Percentiles rank a stretch among this genome's conserved stretches.
Evolutionary conservation across 2,888 invertebrate species (phyloP).

Genomic region (Sminthurides aquaticus): DNA sequence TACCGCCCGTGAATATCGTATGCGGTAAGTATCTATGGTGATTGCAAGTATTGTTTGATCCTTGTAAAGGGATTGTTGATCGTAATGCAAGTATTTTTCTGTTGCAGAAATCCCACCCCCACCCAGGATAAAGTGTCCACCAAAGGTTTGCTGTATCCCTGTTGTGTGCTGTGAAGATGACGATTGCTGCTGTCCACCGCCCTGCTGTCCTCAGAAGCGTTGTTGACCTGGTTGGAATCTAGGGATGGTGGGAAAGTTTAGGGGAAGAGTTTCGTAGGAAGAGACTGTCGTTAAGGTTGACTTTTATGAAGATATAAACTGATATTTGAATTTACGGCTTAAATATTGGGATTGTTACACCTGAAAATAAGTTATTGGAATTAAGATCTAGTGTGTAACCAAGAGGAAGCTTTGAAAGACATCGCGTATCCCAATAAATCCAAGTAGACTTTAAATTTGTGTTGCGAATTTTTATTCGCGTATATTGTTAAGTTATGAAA

Average conservation of each 20-base stretch:
- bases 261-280: background rate
- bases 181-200: slow-evolving; percentile 27
- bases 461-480: too few relatives aligned
- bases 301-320: too few relatives aligned
- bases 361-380: too few relatives aligned
- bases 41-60: too few relatives aligned
- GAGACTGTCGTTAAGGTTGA: too few relatives aligned
- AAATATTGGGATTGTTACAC: too few relatives aligned
- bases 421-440: background rate
- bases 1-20: slow-evolving; percentile 39
- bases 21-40: slow-evolving; percentile 21
- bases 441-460: too few relatives aligned
- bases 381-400: too few relatives aligned
- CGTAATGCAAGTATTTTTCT: slow-evolving; percentile 1
- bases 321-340: too few relatives aligned
- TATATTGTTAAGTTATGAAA: too few relatives aligned
- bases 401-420: background rate
- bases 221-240: background rate
- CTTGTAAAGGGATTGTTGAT: background rate
- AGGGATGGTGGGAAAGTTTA: too few relatives aligned
- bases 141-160: slow-evolving; percentile 43
- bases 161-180: slow-evolving; percentile 42
- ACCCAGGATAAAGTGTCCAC: slow-evolving; percentile 38
- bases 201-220: slow-evolving; percentile 12
- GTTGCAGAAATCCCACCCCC: slow-evolving; percentile 41